Conservation (phyloP, 2,113 vertebrate genomes). For the Cheirogaleus medius region DNA sequence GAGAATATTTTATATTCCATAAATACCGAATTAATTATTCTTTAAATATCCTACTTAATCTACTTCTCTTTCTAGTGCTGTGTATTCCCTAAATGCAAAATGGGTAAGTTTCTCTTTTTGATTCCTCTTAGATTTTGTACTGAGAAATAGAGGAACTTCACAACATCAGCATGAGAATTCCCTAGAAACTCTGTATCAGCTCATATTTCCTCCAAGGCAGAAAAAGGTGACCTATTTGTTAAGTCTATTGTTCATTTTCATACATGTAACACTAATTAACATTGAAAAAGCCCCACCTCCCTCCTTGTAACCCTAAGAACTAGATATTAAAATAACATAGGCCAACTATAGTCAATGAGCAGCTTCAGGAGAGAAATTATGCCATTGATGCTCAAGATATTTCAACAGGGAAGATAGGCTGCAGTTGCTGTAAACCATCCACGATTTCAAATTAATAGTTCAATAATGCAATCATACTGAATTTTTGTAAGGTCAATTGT, state of each 20-base stretch:
- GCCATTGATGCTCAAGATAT: background rate
- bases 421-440: background rate
- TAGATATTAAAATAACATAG: constrained; percentile 45
- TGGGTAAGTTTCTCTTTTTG: background rate
- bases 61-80: constrained; percentile 35
- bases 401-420: background rate
- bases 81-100: constrained; percentile 52
- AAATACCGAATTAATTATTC: constrained; percentile 68
- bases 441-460: background rate
- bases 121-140: constrained; percentile 45
- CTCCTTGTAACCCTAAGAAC: constrained; percentile 31
- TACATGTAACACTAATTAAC: constrained; percentile 47
- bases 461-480: background rate
- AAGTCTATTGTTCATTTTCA: constrained; percentile 57
- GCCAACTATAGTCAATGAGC: background rate
- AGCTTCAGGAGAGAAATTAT: constrained; percentile 19
- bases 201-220: constrained; percentile 37
- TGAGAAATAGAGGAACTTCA: constrained; percentile 44
- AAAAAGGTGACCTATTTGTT: constrained; percentile 58
- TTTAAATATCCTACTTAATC: constrained; percentile 48
- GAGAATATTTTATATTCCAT: constrained; percentile 48
- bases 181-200: background rate
- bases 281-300: background rate
- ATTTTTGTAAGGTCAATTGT: background rate
- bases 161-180: constrained; percentile 30